A percentile compares a stretch with the other conserved stretches of the same genome.
Evolutionary conservation across 2,113 vertebrate species (phyloP).

Genomic region (Callopanchax toddi): DNA sequence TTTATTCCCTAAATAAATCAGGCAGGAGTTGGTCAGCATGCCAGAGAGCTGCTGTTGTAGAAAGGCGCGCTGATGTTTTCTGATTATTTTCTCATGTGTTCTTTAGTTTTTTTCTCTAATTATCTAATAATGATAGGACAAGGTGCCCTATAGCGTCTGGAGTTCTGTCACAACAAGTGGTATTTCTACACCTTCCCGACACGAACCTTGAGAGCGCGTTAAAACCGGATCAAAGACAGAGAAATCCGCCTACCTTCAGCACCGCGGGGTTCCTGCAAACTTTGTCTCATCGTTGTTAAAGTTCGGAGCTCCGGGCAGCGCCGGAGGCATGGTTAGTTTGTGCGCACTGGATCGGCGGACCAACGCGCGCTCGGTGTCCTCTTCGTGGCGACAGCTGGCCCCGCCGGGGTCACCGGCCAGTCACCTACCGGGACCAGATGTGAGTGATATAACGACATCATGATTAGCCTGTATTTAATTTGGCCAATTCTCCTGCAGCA

Average conservation of each 20-base stretch:
- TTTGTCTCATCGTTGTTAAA: slow-evolving; percentile 30
- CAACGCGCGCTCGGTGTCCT: slow-evolving; percentile 26
- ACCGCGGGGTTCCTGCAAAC: slow-evolving; percentile 30
- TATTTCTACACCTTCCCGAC: no score
- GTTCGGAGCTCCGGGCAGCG: slow-evolving; percentile 47
- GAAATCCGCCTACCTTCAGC: slow-evolving; percentile 46
- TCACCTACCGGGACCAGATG: slow-evolving; percentile 69
- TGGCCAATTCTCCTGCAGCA: slow-evolving; percentile 61
- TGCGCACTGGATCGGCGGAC: slow-evolving; percentile 30
- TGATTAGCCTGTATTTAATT: slow-evolving; percentile 61
- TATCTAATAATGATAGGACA: no score
- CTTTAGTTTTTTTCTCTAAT: no score
- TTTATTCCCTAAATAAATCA: no score
- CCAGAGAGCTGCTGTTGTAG: no score
- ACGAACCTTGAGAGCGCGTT: no score
- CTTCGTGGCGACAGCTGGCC: slow-evolving; percentile 40
- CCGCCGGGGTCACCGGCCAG: slow-evolving; percentile 49
- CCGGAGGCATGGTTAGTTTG: slow-evolving; percentile 40
- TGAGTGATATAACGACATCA: slow-evolving; percentile 70
- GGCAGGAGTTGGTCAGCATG: no score
- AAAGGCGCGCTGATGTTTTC: no score
- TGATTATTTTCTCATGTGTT: no score
- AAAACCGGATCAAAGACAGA: not conserved
- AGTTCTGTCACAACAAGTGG: no score
- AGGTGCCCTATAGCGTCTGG: no score